Percentiles rank a stretch among this genome's conserved stretches.
These are phyloP conservation scores for Thysanoteuthis rhombus DNA, from an alignment of 2,888 invertebrate genomes.

Conservation along the genomic window DNA sequence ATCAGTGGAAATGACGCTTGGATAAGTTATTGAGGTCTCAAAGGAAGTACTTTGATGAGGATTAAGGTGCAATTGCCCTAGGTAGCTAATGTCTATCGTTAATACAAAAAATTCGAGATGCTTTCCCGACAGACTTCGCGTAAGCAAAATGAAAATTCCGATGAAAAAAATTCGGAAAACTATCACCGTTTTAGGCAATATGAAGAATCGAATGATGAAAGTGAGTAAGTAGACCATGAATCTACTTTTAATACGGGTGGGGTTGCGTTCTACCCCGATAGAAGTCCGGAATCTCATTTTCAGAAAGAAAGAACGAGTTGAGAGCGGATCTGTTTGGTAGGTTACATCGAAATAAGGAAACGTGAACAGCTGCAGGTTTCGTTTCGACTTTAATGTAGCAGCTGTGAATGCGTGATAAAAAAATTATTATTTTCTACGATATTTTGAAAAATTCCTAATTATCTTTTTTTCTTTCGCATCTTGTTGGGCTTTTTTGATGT, in stretches of 20 bases:
- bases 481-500: no score
- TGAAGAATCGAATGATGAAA: not conserved
- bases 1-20: no score
- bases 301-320: not conserved
- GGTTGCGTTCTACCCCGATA: not conserved
- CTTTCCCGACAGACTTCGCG: no score
- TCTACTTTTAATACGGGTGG: not conserved
- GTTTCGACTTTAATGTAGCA: not conserved
- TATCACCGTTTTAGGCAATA: not conserved
- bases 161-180: no score
- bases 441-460: not conserved
- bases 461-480: no score
- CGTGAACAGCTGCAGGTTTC: not conserved
- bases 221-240: not conserved
- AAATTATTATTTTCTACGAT: not conserved
- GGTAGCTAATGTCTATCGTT: no score
- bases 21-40: no score
- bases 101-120: no score
- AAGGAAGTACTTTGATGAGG: no score
- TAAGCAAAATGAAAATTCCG: no score
- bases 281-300: not conserved
- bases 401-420: not conserved
- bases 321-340: not conserved
- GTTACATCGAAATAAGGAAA: not conserved
- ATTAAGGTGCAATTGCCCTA: no score